Evolutionary conservation across 2,113 vertebrate genomes (phyloP).

Genomic region (Patagioenas fasciata): DNA sequence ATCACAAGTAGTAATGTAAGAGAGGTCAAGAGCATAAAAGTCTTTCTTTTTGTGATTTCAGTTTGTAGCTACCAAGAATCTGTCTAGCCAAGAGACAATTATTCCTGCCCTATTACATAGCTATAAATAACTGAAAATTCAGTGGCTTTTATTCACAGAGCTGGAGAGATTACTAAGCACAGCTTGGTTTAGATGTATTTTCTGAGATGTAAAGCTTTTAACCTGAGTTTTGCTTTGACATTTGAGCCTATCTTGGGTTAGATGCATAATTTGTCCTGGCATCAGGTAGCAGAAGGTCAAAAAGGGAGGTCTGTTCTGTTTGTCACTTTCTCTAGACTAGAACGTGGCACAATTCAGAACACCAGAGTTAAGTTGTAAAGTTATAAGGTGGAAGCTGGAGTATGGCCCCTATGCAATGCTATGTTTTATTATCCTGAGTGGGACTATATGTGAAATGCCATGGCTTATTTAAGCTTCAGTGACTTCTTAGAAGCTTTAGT

Average conservation of each 20-base stretch:
- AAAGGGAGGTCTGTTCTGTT: background rate
- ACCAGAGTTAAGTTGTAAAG: background rate
- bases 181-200: background rate
- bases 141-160: background rate
- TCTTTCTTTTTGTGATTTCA: background rate
- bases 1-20: background rate
- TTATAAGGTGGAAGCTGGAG: background rate
- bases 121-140: background rate
- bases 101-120: background rate
- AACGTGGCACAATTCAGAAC: background rate
- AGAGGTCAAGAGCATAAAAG: background rate
- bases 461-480: background rate
- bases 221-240: background rate
- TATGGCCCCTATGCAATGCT: background rate
- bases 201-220: background rate
- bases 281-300: background rate
- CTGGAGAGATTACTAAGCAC: background rate
- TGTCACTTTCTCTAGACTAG: background rate
- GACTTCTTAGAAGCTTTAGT: background rate
- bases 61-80: background rate
- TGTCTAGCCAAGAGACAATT: background rate
- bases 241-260: background rate
- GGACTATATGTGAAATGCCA: background rate
- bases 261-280: background rate
- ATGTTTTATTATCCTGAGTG: background rate